Evolutionary conservation across 2,888 invertebrate genomes (phyloP).

Genomic region (Oligia fasciuncula): DNA sequence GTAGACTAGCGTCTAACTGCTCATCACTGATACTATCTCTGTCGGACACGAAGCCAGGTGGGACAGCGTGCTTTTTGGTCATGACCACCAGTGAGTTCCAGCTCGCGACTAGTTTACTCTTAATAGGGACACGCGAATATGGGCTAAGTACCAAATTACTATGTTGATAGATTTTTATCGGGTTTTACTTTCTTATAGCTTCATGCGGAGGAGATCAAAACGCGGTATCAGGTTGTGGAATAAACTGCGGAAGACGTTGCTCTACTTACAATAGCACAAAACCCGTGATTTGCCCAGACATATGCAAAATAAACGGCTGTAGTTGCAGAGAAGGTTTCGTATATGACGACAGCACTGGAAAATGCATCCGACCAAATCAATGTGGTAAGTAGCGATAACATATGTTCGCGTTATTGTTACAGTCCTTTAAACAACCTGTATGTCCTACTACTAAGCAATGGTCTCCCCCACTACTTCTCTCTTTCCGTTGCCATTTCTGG

Average conservation of each 20-base stretch:
- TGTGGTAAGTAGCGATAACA: slow-evolving; percentile 26
- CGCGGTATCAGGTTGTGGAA: slow-evolving; percentile 65
- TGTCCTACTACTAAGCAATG: not conserved
- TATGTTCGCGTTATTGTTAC: not conserved
- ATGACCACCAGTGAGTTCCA: too few species aligned
- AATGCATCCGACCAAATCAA: slow-evolving; percentile 38
- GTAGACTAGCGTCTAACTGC: too few species aligned
- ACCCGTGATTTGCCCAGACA: slow-evolving; percentile 40
- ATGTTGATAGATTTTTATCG: not conserved
- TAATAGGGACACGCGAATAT: not conserved
- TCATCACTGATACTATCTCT: too few species aligned
- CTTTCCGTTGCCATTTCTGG: not conserved
- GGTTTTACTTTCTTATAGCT: slow-evolving; percentile 42
- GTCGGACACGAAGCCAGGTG: too few species aligned
- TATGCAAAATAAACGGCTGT: slow-evolving; percentile 63
- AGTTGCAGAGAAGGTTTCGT: slow-evolving; percentile 66
- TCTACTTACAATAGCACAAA: slow-evolving; percentile 34
- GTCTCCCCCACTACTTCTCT: not conserved
- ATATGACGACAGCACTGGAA: slow-evolving; percentile 53
- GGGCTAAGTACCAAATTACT: not conserved
- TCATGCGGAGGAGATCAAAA: slow-evolving; percentile 65
- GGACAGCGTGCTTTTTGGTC: too few species aligned
- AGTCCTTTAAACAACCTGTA: not conserved
- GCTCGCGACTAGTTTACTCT: too few species aligned
- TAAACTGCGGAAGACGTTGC: slow-evolving; percentile 57